phyloP scores from a whole-genome alignment of 2,888 invertebrate species.

The Tinea semifulvella region DNA sequence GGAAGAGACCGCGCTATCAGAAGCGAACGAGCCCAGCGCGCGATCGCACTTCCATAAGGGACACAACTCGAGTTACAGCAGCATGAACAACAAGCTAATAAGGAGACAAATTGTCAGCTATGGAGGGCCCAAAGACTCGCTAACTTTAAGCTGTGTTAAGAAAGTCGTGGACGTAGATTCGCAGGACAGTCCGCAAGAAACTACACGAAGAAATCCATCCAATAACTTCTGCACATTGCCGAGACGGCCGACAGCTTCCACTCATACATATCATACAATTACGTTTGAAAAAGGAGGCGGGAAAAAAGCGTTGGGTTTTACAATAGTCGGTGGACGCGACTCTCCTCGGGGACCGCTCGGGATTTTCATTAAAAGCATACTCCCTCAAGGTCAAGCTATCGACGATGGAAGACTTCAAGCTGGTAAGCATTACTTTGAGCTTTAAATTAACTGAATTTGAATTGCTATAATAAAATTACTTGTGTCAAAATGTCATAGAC shows the following conservation, averaged over 20 bases:
- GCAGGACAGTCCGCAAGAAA: conserved; percentile 40
- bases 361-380: conserved; percentile 86
- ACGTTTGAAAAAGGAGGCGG: conserved; percentile 83
- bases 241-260: conserved; percentile 72
- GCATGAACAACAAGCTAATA: conserved; percentile 68
- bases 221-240: conserved; percentile 78
- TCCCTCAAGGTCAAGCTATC: conserved; percentile 83
- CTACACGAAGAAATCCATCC: conserved; percentile 44
- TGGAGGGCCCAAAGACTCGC: conserved; percentile 52
- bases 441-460: no score
- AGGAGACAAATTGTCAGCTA: conserved; percentile 66
- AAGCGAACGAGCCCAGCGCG: conserved; percentile 49
- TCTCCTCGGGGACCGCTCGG: conserved; percentile 86
- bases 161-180: conserved; percentile 50
- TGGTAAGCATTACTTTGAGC: conserved; percentile 70
- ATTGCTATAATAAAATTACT: background rate
- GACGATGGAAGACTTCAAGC: conserved; percentile 84
- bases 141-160: conserved; percentile 49
- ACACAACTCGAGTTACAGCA: conserved; percentile 67
- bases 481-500: no score
- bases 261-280: conserved; percentile 76
- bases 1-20: conserved; percentile 61
- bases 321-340: conserved; percentile 88
- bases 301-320: conserved; percentile 88
- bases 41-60: conserved; percentile 71